Conservation (phyloP, 1,140 invertebrate species). For the Oncopeltus fasciatus region DNA sequence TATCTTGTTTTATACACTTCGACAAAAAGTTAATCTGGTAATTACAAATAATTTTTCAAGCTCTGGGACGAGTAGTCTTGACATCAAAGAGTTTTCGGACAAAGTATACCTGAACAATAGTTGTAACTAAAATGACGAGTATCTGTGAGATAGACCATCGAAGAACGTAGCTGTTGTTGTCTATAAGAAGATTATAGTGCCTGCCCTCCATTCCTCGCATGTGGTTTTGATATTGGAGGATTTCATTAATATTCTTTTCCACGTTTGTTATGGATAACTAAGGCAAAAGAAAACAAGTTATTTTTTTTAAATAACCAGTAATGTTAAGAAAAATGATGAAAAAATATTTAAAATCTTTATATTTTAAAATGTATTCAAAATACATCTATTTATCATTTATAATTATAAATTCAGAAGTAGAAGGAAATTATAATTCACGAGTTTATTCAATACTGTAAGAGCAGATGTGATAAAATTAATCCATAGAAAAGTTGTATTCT, state of each 20-base stretch:
- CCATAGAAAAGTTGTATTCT: no score
- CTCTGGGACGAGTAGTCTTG: constrained; percentile 29
- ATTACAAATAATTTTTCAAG: neutral
- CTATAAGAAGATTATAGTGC: constrained; percentile 63
- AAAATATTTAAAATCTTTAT: neutral
- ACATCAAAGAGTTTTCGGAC: constrained; percentile 75
- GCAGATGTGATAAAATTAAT: no score
- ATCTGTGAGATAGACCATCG: constrained; percentile 78
- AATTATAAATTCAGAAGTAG: no score
- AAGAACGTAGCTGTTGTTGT: constrained; percentile 74
- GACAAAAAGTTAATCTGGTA: no score
- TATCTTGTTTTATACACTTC: no score
- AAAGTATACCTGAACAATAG: constrained; percentile 70
- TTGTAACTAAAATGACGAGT: constrained; percentile 59
- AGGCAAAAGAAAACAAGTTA: constrained; percentile 9
- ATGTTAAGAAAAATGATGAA: neutral
- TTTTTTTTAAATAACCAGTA: neutral
- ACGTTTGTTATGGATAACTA: constrained; percentile 50
- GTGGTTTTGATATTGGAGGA: constrained; percentile 67
- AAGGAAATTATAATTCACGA: no score
- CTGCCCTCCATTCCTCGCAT: constrained; percentile 58
- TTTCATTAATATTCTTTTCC: constrained; percentile 72
- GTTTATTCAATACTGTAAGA: no score
- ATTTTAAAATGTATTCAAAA: neutral
- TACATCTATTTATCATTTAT: no score